phyloP scores from a whole-genome alignment of 2,888 invertebrate genomes.

The Quadroppia sp. region DNA sequence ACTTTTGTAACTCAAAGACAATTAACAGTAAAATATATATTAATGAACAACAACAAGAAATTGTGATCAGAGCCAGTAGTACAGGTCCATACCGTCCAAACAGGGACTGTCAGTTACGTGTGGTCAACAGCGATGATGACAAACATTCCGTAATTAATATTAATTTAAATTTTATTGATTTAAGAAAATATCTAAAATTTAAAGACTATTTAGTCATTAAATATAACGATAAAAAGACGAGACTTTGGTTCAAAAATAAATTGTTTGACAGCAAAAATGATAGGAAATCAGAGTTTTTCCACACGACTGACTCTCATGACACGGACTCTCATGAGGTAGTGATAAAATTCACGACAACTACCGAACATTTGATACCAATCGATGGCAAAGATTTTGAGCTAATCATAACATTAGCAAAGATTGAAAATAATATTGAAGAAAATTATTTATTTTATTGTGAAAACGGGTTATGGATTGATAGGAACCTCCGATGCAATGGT shows the following conservation, averaged over 20 bases:
- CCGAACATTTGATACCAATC: background rate
- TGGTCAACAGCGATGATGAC: background rate
- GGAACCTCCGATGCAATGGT: slow-evolving; percentile 31
- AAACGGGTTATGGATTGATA: slow-evolving; percentile 2
- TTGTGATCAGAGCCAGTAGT: background rate
- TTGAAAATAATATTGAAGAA: background rate
- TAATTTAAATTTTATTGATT: slow-evolving; percentile 12
- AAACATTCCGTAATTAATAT: background rate
- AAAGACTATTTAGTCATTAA: slow-evolving; percentile 24
- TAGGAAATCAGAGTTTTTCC: background rate
- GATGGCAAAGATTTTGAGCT: slow-evolving; percentile 18
- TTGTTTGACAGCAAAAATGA: background rate
- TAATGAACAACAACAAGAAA: background rate
- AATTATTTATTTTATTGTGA: slow-evolving; percentile 2
- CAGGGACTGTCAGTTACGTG: slow-evolving; percentile 10
- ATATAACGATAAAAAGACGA: slow-evolving; percentile 5
- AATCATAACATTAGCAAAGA: background rate
- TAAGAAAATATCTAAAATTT: background rate
- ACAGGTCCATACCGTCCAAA: background rate
- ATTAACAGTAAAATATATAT: slow-evolving; percentile 3
- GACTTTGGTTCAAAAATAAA: background rate
- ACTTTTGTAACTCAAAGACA: slow-evolving; percentile 1
- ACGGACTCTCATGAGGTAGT: background rate
- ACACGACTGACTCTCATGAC: background rate
- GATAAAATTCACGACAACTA: background rate